Conservation (phyloP, 2,113 vertebrate species). For the Colistium nudipinnis region DNA sequence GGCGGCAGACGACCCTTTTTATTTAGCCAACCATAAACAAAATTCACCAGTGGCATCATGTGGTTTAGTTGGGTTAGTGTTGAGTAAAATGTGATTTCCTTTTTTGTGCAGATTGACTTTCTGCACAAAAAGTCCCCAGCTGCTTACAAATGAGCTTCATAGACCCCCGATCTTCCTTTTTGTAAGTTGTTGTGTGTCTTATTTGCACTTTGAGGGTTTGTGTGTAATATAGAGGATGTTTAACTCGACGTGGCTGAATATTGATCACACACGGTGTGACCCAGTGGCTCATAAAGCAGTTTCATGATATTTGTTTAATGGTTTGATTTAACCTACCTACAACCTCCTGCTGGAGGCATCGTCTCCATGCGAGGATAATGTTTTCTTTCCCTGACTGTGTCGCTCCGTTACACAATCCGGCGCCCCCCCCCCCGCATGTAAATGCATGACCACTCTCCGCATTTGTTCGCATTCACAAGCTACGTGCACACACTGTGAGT, state of each 20-base stretch:
- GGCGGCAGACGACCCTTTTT: conserved; percentile 66
- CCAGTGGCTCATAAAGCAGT: neutral
- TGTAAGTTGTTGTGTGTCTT: neutral
- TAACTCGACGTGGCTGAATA: conserved; percentile 7
- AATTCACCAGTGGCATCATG: conserved; percentile 13
- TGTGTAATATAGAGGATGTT: neutral
- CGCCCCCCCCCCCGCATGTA: neutral
- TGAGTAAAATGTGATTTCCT: conserved; percentile 1
- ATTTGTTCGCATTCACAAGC: conserved; percentile 22
- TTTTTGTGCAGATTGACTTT: conserved; percentile 38
- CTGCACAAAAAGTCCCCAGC: conserved; percentile 40
- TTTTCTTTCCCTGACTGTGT: neutral
- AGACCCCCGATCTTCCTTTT: neutral
- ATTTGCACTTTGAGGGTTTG: neutral
- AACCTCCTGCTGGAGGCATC: neutral
- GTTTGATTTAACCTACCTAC: neutral
- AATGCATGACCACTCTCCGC: neutral
- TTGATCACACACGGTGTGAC: neutral
- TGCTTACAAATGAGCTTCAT: conserved; percentile 22
- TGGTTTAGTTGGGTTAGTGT: conserved; percentile 28
- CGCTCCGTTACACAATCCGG: conserved; percentile 15
- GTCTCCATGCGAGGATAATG: neutral
- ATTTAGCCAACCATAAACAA: conserved; percentile 55
- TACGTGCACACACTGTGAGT: conserved; percentile 38
- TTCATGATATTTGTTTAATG: conserved; percentile 16